Conservation (phyloP, 2,888 invertebrate species). For the Lithosia quadra region DNA sequence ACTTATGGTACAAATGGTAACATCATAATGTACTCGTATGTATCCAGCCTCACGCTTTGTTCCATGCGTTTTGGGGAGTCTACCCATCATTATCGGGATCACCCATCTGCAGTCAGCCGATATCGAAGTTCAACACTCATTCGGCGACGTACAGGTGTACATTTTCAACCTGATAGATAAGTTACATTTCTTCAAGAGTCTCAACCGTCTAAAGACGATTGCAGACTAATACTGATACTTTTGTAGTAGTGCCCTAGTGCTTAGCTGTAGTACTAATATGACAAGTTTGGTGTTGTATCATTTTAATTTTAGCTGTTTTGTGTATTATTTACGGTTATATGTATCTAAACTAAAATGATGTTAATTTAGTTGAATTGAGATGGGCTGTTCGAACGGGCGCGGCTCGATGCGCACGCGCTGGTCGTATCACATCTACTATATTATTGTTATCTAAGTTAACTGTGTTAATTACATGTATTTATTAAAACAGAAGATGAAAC, state of each 20-base stretch:
- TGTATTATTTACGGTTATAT: slow-evolving; percentile 60
- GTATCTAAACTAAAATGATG: slow-evolving; percentile 57
- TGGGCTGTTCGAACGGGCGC: slow-evolving; percentile 46
- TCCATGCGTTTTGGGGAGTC: slow-evolving; percentile 5
- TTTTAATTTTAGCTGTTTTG: slow-evolving; percentile 64
- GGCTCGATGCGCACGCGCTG: slow-evolving; percentile 9
- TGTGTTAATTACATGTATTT: slow-evolving; percentile 14
- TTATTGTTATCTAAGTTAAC: slow-evolving; percentile 11
- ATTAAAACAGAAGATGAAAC: slow-evolving; percentile 9
- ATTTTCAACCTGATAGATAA: not conserved
- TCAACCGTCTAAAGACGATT: slow-evolving; percentile 22
- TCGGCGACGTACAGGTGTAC: not conserved
- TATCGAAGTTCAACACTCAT: not conserved
- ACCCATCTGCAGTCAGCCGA: not conserved
- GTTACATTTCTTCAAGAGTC: slow-evolving; percentile 10
- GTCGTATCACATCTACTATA: slow-evolving; percentile 4
- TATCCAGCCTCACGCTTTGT: not conserved
- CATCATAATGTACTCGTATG: slow-evolving; percentile 13
- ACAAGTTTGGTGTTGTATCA: slow-evolving; percentile 69
- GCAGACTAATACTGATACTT: slow-evolving; percentile 28
- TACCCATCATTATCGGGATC: not conserved
- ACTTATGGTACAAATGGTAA: not conserved
- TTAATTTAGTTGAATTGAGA: slow-evolving; percentile 62
- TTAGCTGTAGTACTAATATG: slow-evolving; percentile 58
- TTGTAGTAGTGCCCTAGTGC: slow-evolving; percentile 45